These are phyloP conservation scores for Pocillopora verrucosa DNA, from an alignment of 64 coral and sea anemone genomes.

Conservation along the genomic window DNA sequence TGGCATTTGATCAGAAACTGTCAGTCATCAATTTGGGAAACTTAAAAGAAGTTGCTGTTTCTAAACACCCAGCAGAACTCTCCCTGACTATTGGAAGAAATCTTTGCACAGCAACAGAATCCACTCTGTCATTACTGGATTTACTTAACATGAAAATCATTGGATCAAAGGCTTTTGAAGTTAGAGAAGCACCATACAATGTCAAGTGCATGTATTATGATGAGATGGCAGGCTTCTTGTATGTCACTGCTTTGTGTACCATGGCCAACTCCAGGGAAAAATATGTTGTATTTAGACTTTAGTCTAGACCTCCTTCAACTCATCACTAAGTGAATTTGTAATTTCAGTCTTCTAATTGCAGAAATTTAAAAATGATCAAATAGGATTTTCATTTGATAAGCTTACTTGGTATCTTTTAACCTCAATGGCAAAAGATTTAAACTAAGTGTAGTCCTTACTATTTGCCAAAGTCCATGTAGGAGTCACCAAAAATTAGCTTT, in stretches of 20 bases:
- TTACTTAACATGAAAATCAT: constrained; percentile 52
- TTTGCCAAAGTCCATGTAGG: too few species aligned
- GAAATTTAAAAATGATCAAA: too few species aligned
- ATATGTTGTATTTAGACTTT: constrained; percentile 21
- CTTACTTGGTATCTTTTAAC: too few species aligned
- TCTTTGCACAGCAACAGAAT: constrained; percentile 44
- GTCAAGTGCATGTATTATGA: constrained; percentile 64
- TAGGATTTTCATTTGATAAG: too few species aligned
- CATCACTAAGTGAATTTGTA: not conserved
- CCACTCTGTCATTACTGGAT: constrained; percentile 33
- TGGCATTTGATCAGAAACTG: constrained; percentile 47
- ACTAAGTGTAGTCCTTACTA: too few species aligned
- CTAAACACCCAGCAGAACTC: constrained; percentile 62
- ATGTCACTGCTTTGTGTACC: constrained; percentile 29
- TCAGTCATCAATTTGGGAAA: constrained; percentile 83
- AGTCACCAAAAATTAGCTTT: too few species aligned
- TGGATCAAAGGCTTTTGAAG: constrained; percentile 48
- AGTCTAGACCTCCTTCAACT: not conserved
- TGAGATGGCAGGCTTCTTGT: constrained; percentile 50
- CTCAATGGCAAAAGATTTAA: too few species aligned
- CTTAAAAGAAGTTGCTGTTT: constrained; percentile 46
- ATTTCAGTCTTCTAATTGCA: not conserved
- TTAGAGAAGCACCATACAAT: constrained; percentile 1
- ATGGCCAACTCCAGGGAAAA: constrained; percentile 25
- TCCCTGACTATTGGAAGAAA: constrained; percentile 29